Evolutionary conservation across 2,797 vertebrate species (phyloP), one percentile per base, ranked within the genome.

Genomic region (Zalophus californianus): DNA sequence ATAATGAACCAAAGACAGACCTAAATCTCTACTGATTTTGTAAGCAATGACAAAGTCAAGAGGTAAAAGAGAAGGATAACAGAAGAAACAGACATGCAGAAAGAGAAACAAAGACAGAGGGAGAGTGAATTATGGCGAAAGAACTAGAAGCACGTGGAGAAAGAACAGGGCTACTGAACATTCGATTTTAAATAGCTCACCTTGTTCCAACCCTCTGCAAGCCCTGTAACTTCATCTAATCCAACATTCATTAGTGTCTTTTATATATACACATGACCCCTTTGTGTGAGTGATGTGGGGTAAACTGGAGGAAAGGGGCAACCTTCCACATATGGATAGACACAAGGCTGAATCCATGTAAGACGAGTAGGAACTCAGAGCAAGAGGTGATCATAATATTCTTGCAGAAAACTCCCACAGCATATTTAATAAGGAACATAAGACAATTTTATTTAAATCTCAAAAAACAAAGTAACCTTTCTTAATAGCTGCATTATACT

Each of bases 381-480:
- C 27, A 60, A n/a, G 35, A 90, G 23, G 25, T 54, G 8, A 84
- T 21, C 72, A 68, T n/a, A 54, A 84, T 1, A 92, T 70, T 72
- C 44, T 77, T 52, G 18, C 54, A 86, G 23, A 83, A 56, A 66
- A 72, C 25, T 60, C 88, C 50, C 41, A 60, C 60, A 85, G 44
- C 13, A 48, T 93, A 90, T 62, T 48, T 64, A 38, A 75, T 86
- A 58, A 66, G 21, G 10, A 86, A 29, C 20, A 58, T 60, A 5
- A 83, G n/a, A 78, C 41, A 92, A 90, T 16, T 68, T 15, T 70
- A 84, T 29, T 60, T 60, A 78, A 84, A 84, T 58, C 52, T 86
- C 72, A 78, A 96, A 96, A 92, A 44, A 75, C 1, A 88, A 35
- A 92, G 25, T n/a, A 75, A 82, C 20, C 77, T 77, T 18, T 83